phyloP scores from a whole-genome alignment of 2,888 invertebrate genomes.

The Auanema freiburgensis region DNA sequence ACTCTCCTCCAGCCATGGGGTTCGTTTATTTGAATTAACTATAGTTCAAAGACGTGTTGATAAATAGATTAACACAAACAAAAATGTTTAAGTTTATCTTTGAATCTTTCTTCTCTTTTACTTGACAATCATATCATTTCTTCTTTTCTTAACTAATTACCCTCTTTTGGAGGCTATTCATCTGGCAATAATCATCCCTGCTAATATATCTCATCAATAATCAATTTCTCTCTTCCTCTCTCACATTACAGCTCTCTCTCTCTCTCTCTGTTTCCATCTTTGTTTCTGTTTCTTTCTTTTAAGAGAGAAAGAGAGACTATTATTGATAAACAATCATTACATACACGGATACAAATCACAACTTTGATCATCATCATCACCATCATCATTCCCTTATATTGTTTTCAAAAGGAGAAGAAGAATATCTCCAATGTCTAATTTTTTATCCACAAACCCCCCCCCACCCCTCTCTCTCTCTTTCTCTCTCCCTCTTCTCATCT shows the following conservation, averaged over 20 bases:
- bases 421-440: not conserved
- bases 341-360: too few relatives aligned
- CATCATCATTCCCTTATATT: not conserved
- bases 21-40: slow-evolving; percentile 6
- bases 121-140: too few relatives aligned
- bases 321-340: too few relatives aligned
- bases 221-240: slow-evolving; percentile 6
- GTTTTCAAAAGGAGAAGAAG: not conserved
- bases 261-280: too few relatives aligned
- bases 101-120: too few relatives aligned
- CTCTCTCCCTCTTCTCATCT: not conserved
- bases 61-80: too few relatives aligned
- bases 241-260: not conserved
- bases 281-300: too few relatives aligned
- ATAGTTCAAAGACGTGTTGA: not conserved
- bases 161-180: too few relatives aligned
- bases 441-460: not conserved
- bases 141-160: too few relatives aligned
- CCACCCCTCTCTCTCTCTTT: not conserved
- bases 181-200: not conserved
- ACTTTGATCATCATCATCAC: too few relatives aligned
- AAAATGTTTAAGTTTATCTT: too few relatives aligned
- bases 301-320: too few relatives aligned
- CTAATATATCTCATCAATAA: slow-evolving; percentile 10
- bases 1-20: slow-evolving; percentile 25